These are phyloP conservation scores for Platalea minor DNA, from an alignment of 2,797 vertebrate species.

Conservation along the genomic window DNA sequence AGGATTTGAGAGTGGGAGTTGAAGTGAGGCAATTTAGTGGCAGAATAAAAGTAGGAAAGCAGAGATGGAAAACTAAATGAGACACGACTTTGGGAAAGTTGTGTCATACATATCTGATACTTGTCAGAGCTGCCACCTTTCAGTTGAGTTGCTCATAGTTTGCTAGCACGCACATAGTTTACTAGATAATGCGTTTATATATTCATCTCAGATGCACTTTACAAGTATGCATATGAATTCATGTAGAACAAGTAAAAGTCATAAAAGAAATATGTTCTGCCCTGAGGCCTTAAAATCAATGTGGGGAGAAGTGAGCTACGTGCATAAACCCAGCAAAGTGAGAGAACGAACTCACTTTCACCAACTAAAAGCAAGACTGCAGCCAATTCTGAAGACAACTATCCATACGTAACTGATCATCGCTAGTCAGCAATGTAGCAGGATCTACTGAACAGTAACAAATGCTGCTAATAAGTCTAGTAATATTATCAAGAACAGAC, in stretches of 20 bases:
- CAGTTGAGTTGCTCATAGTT: neutral
- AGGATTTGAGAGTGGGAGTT: neutral
- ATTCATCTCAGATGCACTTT: neutral
- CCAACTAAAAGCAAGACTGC: neutral
- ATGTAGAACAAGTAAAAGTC: conserved; percentile 1
- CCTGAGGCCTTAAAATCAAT: neutral
- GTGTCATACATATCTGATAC: neutral
- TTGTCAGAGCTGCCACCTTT: neutral
- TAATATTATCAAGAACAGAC: neutral
- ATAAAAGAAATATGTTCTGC: neutral
- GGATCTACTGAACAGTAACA: neutral
- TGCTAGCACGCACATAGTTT: neutral
- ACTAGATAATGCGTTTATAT: neutral
- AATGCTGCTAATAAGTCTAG: neutral
- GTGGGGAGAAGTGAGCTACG: neutral
- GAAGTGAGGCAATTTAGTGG: neutral
- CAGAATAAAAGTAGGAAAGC: neutral
- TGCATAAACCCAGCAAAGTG: neutral
- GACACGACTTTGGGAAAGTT: neutral
- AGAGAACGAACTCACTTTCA: neutral
- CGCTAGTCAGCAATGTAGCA: neutral
- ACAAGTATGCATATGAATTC: neutral
- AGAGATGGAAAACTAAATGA: neutral
- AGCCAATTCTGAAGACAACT: neutral
- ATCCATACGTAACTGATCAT: neutral